These are phyloP conservation scores for Aleiodes testaceus DNA, from an alignment of 2,888 invertebrate species.

Conservation along the genomic window DNA sequence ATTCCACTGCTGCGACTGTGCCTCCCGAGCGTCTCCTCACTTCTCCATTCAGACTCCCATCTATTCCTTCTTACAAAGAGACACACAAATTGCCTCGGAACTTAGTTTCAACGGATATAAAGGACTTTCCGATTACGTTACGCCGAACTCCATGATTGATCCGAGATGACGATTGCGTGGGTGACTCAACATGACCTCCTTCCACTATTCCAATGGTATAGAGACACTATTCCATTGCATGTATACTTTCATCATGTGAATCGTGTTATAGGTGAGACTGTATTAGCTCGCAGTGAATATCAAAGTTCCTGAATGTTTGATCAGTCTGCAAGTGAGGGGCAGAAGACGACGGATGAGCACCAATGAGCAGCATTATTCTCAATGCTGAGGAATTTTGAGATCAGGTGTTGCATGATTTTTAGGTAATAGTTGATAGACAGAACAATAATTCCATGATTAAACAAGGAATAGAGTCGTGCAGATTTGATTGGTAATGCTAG, in stretches of 20 bases:
- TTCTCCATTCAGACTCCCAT: conserved; percentile 53
- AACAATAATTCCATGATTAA: neutral
- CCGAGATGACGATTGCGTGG: conserved; percentile 64
- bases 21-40: conserved; percentile 48
- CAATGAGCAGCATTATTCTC: too few species aligned
- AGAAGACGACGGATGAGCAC: too few species aligned
- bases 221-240: neutral
- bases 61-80: conserved; percentile 66
- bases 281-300: neutral
- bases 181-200: conserved; percentile 52
- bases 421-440: too few species aligned
- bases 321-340: neutral
- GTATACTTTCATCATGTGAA: neutral
- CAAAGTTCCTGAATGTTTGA: conserved; percentile 7
- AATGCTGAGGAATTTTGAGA: neutral
- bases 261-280: neutral
- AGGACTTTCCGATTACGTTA: conserved; percentile 71
- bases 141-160: conserved; percentile 67
- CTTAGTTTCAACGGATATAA: conserved; percentile 71
- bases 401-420: neutral
- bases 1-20: conserved; percentile 45
- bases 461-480: too few species aligned
- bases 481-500: neutral
- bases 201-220: neutral
- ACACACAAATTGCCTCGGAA: conserved; percentile 71